Percentiles rank a stretch among this genome's conserved stretches.
Conservation (phyloP, 2,113 vertebrate species). For the Centrocercus urophasianus region DNA sequence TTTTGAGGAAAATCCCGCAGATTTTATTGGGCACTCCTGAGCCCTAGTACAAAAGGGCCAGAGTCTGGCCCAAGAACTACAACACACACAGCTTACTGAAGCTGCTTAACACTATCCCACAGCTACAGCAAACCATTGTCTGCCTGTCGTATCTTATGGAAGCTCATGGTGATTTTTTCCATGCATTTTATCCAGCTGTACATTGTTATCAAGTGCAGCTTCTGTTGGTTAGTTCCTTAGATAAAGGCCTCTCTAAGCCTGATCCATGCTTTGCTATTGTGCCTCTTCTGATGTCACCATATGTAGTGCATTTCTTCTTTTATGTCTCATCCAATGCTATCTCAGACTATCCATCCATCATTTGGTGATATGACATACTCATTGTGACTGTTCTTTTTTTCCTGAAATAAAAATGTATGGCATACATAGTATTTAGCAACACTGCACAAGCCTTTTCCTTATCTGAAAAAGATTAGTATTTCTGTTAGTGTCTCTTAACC, state of each 20-base stretch:
- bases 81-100: background rate
- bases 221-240: conserved; percentile 70
- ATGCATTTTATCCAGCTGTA: conserved; percentile 62
- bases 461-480: conserved; percentile 4
- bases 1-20: background rate
- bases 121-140: conserved; percentile 56
- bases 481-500: conserved; percentile 10
- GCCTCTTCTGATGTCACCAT: conserved; percentile 32
- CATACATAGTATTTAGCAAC: conserved; percentile 26
- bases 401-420: conserved; percentile 52
- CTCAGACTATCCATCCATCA: conserved; percentile 38
- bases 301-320: conserved; percentile 54
- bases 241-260: conserved; percentile 57
- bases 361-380: conserved; percentile 30
- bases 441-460: background rate
- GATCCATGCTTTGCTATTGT: conserved; percentile 23
- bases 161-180: conserved; percentile 69
- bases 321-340: conserved; percentile 50
- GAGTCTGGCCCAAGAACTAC: conserved; percentile 10
- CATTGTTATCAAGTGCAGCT: conserved; percentile 57
- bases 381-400: conserved; percentile 13
- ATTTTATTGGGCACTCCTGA: conserved; percentile 43
- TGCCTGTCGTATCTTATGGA: conserved; percentile 59
- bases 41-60: conserved; percentile 48
- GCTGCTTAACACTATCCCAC: conserved; percentile 27